Base-by-base conservation (phyloP, 92 coral and sea anemone species). In the Desmophyllum pertusum region DNA sequence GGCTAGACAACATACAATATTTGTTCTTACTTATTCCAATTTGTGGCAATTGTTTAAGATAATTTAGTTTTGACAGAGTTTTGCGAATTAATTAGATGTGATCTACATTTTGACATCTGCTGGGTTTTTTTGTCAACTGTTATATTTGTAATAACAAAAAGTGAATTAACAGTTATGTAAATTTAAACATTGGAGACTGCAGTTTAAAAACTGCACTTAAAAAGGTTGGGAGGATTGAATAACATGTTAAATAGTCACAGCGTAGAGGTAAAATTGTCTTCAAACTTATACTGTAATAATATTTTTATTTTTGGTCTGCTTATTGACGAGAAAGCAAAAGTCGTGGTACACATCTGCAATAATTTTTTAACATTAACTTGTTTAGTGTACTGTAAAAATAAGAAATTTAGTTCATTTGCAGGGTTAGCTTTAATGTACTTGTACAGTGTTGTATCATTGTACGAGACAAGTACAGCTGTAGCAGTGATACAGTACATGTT, bases 141-240 rank as follows among this genome's bases (percentile, higher is more conserved):
- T 14, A 38, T 18, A 31, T 66, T 80, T 52, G 30, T 61, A 38
- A 27, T 31, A 42, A 36, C 51, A 81, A 51, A 50, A 83, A 67
- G 40, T 31, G 27, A 51, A 36, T 51, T 52, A 27, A 69, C 65
- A 68, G 76, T 80, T 68, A 80, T 80, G 84, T 51, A 80, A 80
- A 80, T 80, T 65, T 18, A 48, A 80, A 18, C 62, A 40, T 36
- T 38, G 27, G 17, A 74, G 43, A 72, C 37, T 41, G 40, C 67
- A 40, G 36, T 40, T 17, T 36, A 33, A 10, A 36, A 10, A 4
- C 46, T 27, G 25, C 18, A 3, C 19, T 19, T 41, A 64, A n/a
- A 36, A 62, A 19, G 2, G 27, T 29, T 42, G 29, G 21, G 50
- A 29, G 50, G 13, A 29, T 6, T 45, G 38, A 8, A 70, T 18